A percentile compares a stretch with the other conserved stretches of the same genome.
phyloP scores from a whole-genome alignment of 2,797 vertebrate species.

The Avahi laniger region DNA sequence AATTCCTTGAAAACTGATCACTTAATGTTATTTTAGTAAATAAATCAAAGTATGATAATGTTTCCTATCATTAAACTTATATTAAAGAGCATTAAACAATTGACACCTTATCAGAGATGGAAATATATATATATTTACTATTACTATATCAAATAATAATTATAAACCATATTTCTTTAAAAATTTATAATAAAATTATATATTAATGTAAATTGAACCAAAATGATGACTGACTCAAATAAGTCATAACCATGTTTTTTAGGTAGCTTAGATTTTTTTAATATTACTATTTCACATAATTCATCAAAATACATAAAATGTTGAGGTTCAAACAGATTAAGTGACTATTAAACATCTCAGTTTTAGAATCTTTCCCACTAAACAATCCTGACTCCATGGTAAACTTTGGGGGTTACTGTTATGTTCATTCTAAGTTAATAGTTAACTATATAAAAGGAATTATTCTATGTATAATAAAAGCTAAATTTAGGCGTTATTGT shows the following conservation, averaged over 20 bases:
- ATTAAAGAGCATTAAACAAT: neutral
- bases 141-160: neutral
- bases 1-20: neutral
- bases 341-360: neutral
- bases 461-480: neutral
- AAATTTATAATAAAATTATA: neutral
- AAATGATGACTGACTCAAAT: neutral
- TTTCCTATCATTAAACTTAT: neutral
- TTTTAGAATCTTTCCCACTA: neutral
- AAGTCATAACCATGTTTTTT: neutral
- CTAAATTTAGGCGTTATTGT: neutral
- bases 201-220: neutral
- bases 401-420: neutral
- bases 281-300: neutral
- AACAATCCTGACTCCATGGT: neutral
- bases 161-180: neutral
- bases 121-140: neutral
- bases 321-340: neutral
- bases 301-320: neutral
- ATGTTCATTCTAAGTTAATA: neutral
- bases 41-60: neutral
- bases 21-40: neutral
- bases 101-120: neutral
- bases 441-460: neutral
- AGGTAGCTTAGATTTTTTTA: neutral